A percentile compares a stretch with the other conserved stretches of the same genome.
phyloP scores from a whole-genome alignment of 2,113 vertebrate species.

The Gymnobelideus leadbeateri region DNA sequence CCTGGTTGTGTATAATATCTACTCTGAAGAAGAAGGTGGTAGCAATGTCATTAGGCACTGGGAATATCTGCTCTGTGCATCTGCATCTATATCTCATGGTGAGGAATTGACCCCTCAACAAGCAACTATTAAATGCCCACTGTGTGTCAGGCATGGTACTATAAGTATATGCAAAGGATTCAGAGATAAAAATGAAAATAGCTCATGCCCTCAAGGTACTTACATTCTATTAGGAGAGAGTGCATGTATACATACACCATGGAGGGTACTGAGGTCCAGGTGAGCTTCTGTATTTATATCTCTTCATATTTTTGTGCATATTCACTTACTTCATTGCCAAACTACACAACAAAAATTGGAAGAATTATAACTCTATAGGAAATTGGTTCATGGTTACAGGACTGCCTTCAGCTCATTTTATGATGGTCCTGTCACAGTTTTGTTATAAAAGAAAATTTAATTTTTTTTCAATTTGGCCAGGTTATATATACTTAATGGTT shows the following conservation, averaged over 20 bases:
- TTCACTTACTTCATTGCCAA: not conserved
- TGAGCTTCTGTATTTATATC: not conserved
- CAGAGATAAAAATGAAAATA: not conserved
- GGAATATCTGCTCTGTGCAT: not conserved
- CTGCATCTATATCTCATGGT: not conserved
- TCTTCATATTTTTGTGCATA: not conserved
- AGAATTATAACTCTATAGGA: not conserved
- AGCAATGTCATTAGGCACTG: not conserved
- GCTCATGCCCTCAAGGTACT: not conserved
- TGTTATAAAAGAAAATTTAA: not conserved
- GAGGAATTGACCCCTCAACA: not conserved
- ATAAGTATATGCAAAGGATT: not conserved
- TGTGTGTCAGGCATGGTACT: not conserved
- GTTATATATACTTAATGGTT: not conserved
- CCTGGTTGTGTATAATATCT: not conserved
- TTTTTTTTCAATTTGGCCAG: slow-evolving; percentile 23
- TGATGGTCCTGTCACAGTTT: not conserved
- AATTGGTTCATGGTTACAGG: not conserved
- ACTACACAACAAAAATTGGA: not conserved
- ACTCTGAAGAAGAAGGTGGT: not conserved
- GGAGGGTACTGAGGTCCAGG: not conserved
- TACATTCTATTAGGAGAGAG: not conserved
- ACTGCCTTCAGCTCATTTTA: not conserved
- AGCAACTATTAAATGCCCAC: not conserved
- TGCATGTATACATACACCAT: not conserved